These are phyloP conservation scores for Cotesia congregata DNA, from an alignment of 2,888 invertebrate species.

Conservation along the genomic window DNA sequence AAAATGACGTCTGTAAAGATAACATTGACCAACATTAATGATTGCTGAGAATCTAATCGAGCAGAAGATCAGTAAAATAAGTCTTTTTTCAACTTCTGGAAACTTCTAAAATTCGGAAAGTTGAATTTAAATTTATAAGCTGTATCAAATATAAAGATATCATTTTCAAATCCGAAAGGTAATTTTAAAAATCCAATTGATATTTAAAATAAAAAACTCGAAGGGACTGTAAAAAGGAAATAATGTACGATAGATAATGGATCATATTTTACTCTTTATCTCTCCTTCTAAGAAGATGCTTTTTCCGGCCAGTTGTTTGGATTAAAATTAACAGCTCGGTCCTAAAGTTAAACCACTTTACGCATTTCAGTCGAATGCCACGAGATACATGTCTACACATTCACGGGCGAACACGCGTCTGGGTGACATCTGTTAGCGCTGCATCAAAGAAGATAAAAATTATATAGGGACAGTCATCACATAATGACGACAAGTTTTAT, in stretches of 20 bases:
- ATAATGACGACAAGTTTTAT: neutral
- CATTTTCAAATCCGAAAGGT: no score
- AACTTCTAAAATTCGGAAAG: no score
- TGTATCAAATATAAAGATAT: no score
- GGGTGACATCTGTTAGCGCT: conserved; percentile 34
- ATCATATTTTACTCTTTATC: neutral
- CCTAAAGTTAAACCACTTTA: conserved; percentile 35
- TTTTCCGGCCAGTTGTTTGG: conserved; percentile 22
- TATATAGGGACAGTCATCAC: neutral
- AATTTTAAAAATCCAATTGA: no score
- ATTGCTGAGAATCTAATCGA: no score
- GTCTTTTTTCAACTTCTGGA: no score
- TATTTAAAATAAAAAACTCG: neutral
- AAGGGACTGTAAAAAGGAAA: neutral
- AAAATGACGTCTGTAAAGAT: no score
- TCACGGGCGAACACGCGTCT: conserved; percentile 27
- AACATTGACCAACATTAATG: no score
- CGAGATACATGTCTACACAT: conserved; percentile 16
- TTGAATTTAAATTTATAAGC: no score
- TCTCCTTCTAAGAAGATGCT: neutral
- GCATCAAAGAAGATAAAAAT: conserved; percentile 21
- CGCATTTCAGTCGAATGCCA: conserved; percentile 24
- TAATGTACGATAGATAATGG: neutral
- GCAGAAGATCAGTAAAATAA: no score
- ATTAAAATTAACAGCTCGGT: conserved; percentile 20